These are phyloP conservation scores for Desoria tigrina DNA, from an alignment of 2,888 invertebrate genomes.

Conservation along the genomic window DNA sequence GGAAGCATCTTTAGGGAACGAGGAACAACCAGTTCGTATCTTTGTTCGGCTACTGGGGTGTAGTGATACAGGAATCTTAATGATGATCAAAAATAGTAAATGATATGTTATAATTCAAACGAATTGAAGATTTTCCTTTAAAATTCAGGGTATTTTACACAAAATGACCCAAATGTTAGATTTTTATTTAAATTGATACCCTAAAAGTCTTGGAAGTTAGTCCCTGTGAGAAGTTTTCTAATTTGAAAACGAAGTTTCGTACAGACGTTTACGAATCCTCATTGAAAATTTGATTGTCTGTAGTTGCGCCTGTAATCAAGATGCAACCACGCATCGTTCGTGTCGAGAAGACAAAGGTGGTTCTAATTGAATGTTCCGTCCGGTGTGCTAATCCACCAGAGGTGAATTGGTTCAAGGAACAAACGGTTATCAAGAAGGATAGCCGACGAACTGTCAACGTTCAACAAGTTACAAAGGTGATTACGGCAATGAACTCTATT, in stretches of 20 bases:
- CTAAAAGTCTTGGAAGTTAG: no score
- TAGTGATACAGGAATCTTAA: not conserved
- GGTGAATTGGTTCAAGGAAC: constrained; percentile 91
- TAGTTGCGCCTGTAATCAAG: constrained; percentile 89
- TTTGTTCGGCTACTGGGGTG: not conserved
- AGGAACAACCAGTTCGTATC: not conserved
- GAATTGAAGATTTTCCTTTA: no score
- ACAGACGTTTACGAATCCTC: no score
- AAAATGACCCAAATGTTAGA: no score
- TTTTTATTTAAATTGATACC: no score
- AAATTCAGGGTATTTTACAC: no score
- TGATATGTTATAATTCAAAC: no score
- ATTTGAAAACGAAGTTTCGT: no score
- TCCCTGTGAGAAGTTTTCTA: no score
- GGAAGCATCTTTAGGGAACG: not conserved
- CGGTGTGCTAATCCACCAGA: constrained; percentile 90
- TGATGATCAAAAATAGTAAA: no score
- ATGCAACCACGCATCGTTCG: constrained; percentile 89
- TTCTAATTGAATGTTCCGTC: constrained; percentile 90
- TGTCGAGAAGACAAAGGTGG: constrained; percentile 84
- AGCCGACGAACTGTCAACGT: constrained; percentile 73
- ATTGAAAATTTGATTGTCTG: constrained; percentile 30
- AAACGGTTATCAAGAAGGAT: constrained; percentile 74
- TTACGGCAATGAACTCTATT: no score
- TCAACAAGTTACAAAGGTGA: constrained; percentile 76